Base-by-base conservation (phyloP, 2,113 vertebrate species). In the Desmodus rotundus region DNA sequence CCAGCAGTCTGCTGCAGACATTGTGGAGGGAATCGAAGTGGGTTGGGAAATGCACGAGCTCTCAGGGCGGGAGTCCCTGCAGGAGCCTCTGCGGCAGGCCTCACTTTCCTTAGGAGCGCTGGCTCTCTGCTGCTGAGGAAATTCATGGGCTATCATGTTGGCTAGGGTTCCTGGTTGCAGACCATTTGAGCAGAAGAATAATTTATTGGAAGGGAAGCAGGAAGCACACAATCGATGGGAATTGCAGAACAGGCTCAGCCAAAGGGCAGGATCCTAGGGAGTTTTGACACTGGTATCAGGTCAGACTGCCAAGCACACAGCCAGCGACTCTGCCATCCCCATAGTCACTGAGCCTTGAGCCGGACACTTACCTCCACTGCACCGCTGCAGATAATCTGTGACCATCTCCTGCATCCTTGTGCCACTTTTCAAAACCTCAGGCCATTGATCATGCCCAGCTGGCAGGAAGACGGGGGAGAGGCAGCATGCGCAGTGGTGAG, bases 191-290 rank as follows among this genome's bases (percentile, higher is more conserved):
- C 36, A 82, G 92, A 80, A 76, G 78, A 90, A 73, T 54, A 77
- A 91, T 92, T 76, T 90, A 85, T 93, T 96, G 54, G 77, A 85
- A 81, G 28, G 70, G 85, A 88, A 88, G 47, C 38, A 85, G 67
- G 72, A 96, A 91, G 41, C 22, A 88, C 13, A 4, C 4, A 28
- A 61, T 77, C 10, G 0, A 22, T 88, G 84, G 85, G 20, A 74
- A 67, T 36, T 88, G 73, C 77, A 88, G 19, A 82, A 26, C 28
- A 93, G 67, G 73, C 65, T 77, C 52, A 33, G 87, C 36, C 61
- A 38, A 86, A 91, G 84, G 91, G 61, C 54, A 91, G 63, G 28
- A 82, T 68, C 52, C 45, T 26, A 41, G 61, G 41, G 54, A 87
- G 31, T 78, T 63, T 81, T 17, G 33, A 67, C 65, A 14, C 36